These are phyloP conservation scores for Grammomys surdaster DNA, from an alignment of 2,113 vertebrate species.

Conservation along the genomic window DNA sequence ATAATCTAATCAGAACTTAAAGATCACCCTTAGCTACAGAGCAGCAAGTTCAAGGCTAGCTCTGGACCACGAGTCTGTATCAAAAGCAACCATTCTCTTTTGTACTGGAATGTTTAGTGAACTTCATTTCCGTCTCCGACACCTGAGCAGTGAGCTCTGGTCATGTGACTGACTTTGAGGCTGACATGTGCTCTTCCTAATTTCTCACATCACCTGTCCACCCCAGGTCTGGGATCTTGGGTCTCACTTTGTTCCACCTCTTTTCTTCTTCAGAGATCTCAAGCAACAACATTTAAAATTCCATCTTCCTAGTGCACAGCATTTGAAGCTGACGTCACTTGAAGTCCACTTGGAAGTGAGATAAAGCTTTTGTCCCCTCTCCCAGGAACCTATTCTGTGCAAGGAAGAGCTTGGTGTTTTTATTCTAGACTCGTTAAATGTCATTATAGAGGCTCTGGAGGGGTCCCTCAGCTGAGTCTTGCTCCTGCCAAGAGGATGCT, in stretches of 20 bases:
- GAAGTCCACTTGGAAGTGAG: neutral
- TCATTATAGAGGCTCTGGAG: neutral
- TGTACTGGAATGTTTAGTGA: neutral
- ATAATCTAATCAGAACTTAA: neutral
- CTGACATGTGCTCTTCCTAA: too few relatives aligned
- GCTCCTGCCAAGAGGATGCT: neutral
- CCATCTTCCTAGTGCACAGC: neutral
- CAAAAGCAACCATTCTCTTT: neutral
- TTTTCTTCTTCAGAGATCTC: neutral
- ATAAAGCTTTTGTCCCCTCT: neutral
- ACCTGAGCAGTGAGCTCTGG: neutral
- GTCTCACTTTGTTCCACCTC: too few relatives aligned
- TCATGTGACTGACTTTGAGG: neutral
- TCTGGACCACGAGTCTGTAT: too few relatives aligned
- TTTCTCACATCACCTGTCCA: fast-evolving
- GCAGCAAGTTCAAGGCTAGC: neutral
- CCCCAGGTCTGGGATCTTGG: neutral
- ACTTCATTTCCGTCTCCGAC: neutral
- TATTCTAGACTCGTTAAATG: neutral
- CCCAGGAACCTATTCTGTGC: neutral
- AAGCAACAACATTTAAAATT: neutral
- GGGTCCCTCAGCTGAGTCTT: neutral
- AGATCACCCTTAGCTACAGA: neutral
- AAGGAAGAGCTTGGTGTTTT: neutral
- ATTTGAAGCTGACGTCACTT: neutral